These are phyloP conservation scores for Cacoxenus indagator DNA, from an alignment of 2,888 invertebrate species.

Conservation along the genomic window DNA sequence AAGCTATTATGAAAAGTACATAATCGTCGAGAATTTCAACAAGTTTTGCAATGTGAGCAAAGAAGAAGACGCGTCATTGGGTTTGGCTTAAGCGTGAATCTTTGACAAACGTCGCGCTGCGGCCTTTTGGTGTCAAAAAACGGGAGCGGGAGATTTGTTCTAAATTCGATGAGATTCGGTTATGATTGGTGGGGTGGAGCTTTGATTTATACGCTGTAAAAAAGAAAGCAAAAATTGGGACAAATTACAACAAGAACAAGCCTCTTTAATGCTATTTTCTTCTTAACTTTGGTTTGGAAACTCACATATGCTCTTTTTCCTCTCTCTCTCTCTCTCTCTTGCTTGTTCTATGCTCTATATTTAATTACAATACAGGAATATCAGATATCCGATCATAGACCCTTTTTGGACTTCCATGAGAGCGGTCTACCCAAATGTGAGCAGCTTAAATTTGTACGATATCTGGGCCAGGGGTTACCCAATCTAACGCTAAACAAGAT, in stretches of 20 bases:
- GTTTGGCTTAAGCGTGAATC: too few species aligned
- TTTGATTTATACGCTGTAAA: not conserved
- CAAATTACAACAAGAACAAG: constrained; percentile 12
- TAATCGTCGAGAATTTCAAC: constrained; percentile 71
- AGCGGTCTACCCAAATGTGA: constrained; percentile 70
- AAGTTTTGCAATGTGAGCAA: constrained; percentile 72
- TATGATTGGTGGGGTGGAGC: too few species aligned
- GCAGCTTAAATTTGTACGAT: constrained; percentile 71
- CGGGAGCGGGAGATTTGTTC: constrained; percentile 12
- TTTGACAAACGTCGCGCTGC: too few species aligned
- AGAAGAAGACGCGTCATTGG: too few species aligned
- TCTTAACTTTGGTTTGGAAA: not conserved
- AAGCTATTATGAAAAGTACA: constrained; percentile 71
- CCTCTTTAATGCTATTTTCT: not conserved
- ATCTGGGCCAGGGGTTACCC: constrained; percentile 70
- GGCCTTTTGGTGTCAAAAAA: too few species aligned
- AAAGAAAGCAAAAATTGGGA: not conserved
- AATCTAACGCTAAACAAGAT: constrained; percentile 70
- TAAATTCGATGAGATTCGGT: too few species aligned
- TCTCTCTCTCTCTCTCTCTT: not conserved
- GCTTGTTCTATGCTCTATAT: constrained; percentile 8
- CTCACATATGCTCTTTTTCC: constrained; percentile 17
- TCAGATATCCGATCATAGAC: constrained; percentile 70
- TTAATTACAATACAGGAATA: constrained; percentile 61
- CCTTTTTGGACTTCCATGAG: constrained; percentile 71